A percentile compares a stretch with the other conserved stretches of the same genome.
phyloP scores from a whole-genome alignment of 1,140 invertebrate genomes.

The Cherax destructor region DNA sequence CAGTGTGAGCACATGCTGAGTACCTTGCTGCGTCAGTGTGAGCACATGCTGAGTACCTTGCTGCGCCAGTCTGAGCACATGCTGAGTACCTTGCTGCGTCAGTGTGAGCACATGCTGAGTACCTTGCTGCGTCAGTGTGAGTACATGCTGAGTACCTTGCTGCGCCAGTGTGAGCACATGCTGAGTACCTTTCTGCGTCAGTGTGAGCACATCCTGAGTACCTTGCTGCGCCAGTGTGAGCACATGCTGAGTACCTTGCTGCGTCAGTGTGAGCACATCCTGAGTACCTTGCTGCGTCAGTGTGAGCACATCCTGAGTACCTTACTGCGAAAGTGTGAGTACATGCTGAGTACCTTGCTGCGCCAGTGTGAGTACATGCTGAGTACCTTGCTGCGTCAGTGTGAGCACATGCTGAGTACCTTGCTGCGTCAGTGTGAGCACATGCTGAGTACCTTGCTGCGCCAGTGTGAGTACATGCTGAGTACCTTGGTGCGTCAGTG shows the following conservation, averaged over 20 bases:
- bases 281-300: no score
- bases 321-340: not conserved
- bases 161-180: conserved; percentile 38
- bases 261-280: not conserved
- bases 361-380: conserved; percentile 30
- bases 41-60: not conserved
- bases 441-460: not conserved
- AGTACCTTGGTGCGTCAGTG: not conserved
- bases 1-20: not conserved
- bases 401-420: not conserved
- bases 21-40: not conserved
- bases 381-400: not conserved
- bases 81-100: no score
- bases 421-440: conserved; percentile 38
- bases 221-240: conserved; percentile 31
- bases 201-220: not conserved
- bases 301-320: conserved; percentile 2
- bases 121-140: not conserved
- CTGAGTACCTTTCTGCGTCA: not conserved
- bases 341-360: not conserved
- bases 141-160: not conserved
- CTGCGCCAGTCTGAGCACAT: not conserved
- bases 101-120: conserved; percentile 14
- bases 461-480: not conserved
- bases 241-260: not conserved